Evolutionary conservation across 2,888 invertebrate genomes (phyloP), one percentile per base, ranked within the genome.

Genomic region (Lissonota sp.): DNA sequence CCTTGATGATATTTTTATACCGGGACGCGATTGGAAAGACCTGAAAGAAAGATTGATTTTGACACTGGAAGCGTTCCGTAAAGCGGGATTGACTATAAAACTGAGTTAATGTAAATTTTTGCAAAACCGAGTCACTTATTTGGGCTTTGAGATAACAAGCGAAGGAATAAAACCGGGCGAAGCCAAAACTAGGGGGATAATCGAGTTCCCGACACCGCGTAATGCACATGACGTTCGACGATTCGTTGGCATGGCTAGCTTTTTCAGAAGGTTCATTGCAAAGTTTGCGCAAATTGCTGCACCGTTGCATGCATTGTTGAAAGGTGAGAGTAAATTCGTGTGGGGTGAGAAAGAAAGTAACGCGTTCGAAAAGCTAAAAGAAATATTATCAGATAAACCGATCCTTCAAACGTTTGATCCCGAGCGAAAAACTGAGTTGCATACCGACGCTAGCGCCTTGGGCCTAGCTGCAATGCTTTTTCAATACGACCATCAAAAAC

Each of bases 1-100:
- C 7, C 5, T 78, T 1, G 72, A 72, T n/a, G 78, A 72, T 3
- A 51, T 79, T 1, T 16, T 79, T 1, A 64, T 73, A 0, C 60
- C 78, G 5, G 67, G 53, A 1, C 62, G 16, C 8, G 63, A 79
- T 6, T 88, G 86, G 85, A 14, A 64, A 0, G 86, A 88, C n/a
- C 83, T 90, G 66, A 46, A 83, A 26, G 39, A 77, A 16, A 74
- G 80, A 51, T 66, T 90, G 5, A 51, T 69, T 37, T 40, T 60
- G 40, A 83, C 86, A 0, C 57, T 90, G 0, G 71, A 85, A 16
- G 84, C 83, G 5, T 60, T 88, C 5, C 51, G 79, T 6, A 51
- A 82, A 8, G 86, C 86, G 0, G 82, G 86, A 0, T 69, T 90
- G 10, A 90, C 87, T 0, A 58, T 91, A 4, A 89, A 89, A 58